Evolutionary conservation across 2,797 vertebrate genomes (phyloP).

Genomic region (Poeciliopsis turneri): DNA sequence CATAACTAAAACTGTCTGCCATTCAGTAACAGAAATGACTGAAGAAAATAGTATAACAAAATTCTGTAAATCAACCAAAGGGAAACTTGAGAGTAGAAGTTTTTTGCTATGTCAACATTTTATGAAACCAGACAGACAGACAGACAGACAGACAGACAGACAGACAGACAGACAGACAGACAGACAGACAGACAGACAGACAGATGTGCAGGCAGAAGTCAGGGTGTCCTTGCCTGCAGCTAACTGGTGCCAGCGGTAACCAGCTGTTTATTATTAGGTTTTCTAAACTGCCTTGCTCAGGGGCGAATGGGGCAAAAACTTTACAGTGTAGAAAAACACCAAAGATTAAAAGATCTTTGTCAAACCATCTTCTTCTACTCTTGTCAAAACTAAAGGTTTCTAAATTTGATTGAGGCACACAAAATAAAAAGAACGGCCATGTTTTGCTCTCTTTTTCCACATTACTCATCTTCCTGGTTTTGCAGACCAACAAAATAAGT

Average conservation of each 20-base stretch:
- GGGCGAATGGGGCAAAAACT: slow-evolving; percentile 50
- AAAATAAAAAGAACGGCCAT: background rate
- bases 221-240: slow-evolving; percentile 46
- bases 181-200: slow-evolving; percentile 16
- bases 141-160: no score
- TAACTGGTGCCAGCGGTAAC: slow-evolving; percentile 38
- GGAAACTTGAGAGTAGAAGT: slow-evolving; percentile 17
- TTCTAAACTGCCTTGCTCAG: slow-evolving; percentile 44
- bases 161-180: slow-evolving; percentile 4
- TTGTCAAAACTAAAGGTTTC: background rate
- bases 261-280: slow-evolving; percentile 70
- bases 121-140: background rate
- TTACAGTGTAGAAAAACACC: slow-evolving; percentile 44
- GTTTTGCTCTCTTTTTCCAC: background rate
- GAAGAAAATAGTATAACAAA: background rate
- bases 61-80: background rate
- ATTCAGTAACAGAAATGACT: background rate
- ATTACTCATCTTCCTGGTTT: background rate
- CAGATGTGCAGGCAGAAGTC: slow-evolving; percentile 29
- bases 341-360: background rate
- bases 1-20: background rate
- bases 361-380: background rate
- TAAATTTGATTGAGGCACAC: background rate
- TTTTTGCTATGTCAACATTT: slow-evolving; percentile 43
- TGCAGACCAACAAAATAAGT: background rate